These are phyloP conservation scores for Catharus minimus DNA, from an alignment of 2,113 vertebrate genomes.

Conservation along the genomic window DNA sequence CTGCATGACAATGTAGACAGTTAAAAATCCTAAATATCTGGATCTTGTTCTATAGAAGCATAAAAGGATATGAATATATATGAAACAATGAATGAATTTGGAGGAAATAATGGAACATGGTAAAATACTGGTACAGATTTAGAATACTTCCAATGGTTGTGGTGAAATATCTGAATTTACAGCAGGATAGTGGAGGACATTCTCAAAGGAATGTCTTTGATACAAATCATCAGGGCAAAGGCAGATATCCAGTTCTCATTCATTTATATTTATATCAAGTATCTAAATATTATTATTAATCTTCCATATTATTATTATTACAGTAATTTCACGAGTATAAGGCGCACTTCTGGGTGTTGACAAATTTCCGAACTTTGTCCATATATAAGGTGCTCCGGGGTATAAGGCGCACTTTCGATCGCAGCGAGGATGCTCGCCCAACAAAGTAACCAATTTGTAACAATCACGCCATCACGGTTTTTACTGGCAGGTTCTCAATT, in stretches of 20 bases:
- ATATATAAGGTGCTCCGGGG: too few species aligned
- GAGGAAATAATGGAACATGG: not conserved
- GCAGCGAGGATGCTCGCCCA: too few species aligned
- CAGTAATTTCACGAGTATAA: too few species aligned
- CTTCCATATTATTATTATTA: not conserved
- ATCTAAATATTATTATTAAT: not conserved
- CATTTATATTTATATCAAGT: not conserved
- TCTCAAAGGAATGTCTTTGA: not conserved
- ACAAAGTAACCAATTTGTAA: too few species aligned
- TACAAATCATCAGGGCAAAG: not conserved
- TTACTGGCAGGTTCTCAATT: too few species aligned
- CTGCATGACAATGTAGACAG: not conserved
- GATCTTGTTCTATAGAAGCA: not conserved
- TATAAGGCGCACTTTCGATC: too few species aligned
- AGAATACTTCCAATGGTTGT: not conserved
- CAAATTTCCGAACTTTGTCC: too few species aligned
- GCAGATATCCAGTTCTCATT: not conserved
- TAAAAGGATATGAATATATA: not conserved
- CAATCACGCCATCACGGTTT: too few species aligned
- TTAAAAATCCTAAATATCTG: not conserved
- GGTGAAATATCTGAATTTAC: not conserved
- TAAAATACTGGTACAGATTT: not conserved
- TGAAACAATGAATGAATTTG: not conserved
- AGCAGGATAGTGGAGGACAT: not conserved
- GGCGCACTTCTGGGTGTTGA: too few species aligned